Evolutionary conservation across 1,140 invertebrate genomes (phyloP).

Genomic region (Tigriopus japonicus): DNA sequence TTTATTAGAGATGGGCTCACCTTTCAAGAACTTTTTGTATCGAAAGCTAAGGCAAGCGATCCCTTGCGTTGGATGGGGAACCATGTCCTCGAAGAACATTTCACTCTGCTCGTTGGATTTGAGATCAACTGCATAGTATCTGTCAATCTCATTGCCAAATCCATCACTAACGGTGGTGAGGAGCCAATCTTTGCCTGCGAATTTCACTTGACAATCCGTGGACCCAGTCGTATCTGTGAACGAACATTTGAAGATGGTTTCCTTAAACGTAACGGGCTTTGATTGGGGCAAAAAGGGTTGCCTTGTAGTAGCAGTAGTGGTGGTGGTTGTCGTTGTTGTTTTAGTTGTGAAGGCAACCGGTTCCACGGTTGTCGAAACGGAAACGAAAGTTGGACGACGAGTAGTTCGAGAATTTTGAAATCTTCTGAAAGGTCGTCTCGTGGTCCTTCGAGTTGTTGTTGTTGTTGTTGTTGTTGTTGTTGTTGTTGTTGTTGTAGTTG

Average conservation of each 20-base stretch:
- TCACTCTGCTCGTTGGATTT: background rate
- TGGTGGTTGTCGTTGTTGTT: background rate
- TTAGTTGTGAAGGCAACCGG: too few species aligned
- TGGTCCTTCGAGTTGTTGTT: too few species aligned
- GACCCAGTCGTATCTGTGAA: background rate
- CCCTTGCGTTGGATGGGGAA: background rate
- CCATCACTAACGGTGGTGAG: background rate
- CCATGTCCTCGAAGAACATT: slow-evolving; percentile 1
- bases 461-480: too few species aligned
- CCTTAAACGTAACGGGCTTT: background rate
- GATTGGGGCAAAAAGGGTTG: background rate
- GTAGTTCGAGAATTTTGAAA: too few species aligned
- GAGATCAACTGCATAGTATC: background rate
- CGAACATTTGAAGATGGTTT: background rate
- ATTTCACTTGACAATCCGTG: background rate
- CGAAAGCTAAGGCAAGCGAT: slow-evolving; percentile 5
- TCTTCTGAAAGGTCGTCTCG: too few species aligned
- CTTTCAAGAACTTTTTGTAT: slow-evolving; percentile 1
- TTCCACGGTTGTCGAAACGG: too few species aligned
- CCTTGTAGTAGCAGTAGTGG: background rate
- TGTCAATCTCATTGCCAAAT: background rate
- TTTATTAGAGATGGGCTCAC: background rate
- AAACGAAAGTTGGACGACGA: too few species aligned
- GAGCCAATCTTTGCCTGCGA: slow-evolving; percentile 3
- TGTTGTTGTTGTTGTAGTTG: too few species aligned